These are phyloP conservation scores for Micronycteris hirsuta DNA, from an alignment of 2,113 vertebrate genomes.

Conservation along the genomic window DNA sequence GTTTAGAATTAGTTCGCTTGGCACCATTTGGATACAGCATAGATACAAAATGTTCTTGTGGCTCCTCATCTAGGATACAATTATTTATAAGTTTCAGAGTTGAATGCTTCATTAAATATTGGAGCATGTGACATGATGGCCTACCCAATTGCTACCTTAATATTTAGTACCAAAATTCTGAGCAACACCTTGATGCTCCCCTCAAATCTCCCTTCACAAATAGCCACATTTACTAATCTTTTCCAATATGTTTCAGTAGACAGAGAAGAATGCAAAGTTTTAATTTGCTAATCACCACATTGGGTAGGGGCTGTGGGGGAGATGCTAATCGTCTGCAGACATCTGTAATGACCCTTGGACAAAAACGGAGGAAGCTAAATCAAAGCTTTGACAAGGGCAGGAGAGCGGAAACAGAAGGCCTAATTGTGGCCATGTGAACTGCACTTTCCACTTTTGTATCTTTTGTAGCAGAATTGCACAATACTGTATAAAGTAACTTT, in stretches of 20 bases:
- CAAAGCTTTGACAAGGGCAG: constrained; percentile 78
- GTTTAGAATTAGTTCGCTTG: constrained; percentile 61
- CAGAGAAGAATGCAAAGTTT: constrained; percentile 75
- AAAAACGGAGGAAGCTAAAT: constrained; percentile 79
- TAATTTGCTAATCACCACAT: constrained; percentile 77
- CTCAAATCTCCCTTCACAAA: constrained; percentile 63
- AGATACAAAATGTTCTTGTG: constrained; percentile 60
- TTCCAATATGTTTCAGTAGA: constrained; percentile 65
- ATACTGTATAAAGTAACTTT: constrained; percentile 70
- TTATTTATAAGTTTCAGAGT: constrained; percentile 75
- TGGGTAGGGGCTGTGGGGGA: constrained; percentile 61
- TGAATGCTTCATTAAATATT: constrained; percentile 76
- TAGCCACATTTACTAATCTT: constrained; percentile 77
- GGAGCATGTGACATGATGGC: constrained; percentile 55
- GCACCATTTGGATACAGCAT: constrained; percentile 56
- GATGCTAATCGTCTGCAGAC: constrained; percentile 77
- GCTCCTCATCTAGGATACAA: constrained; percentile 63
- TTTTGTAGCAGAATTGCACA: constrained; percentile 51
- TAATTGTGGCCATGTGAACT: constrained; percentile 75
- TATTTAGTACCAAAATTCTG: constrained; percentile 73
- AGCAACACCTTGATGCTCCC: constrained; percentile 65
- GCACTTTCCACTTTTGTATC: constrained; percentile 65
- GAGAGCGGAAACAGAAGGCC: constrained; percentile 75
- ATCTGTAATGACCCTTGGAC: constrained; percentile 80
- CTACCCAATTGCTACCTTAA: constrained; percentile 69